phyloP scores from a whole-genome alignment of 2,888 invertebrate genomes.

The Coelogynopora nodosa region DNA sequence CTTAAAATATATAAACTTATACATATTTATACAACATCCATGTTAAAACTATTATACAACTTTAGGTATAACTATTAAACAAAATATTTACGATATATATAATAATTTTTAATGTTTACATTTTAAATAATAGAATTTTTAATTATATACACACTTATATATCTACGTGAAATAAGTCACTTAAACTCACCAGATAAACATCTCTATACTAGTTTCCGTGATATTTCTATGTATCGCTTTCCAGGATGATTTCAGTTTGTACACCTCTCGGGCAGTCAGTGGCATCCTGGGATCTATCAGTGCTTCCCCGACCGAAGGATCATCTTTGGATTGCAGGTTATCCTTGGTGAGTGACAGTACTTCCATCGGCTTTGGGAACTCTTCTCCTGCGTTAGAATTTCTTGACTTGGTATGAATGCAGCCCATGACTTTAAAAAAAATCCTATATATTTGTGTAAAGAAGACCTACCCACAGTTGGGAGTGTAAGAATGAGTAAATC shows the following conservation, averaged over 20 bases:
- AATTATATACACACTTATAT: too few relatives aligned
- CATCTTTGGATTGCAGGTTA: neutral
- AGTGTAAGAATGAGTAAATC: too few relatives aligned
- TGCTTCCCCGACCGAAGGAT: neutral
- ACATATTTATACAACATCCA: too few relatives aligned
- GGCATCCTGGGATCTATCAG: neutral
- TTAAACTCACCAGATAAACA: constrained; percentile 3
- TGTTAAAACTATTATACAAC: too few relatives aligned
- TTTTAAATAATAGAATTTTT: too few relatives aligned
- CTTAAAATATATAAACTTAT: too few relatives aligned
- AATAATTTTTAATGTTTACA: too few relatives aligned
- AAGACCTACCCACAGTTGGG: too few relatives aligned
- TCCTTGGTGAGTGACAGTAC: neutral
- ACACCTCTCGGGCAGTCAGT: neutral
- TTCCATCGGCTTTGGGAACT: neutral
- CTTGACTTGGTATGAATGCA: neutral
- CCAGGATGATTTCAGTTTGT: neutral
- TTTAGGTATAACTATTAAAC: too few relatives aligned
- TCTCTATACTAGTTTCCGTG: neutral
- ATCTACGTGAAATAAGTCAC: too few relatives aligned
- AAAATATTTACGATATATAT: too few relatives aligned
- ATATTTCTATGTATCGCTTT: constrained; percentile 11
- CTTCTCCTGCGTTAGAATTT: neutral
- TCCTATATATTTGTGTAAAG: too few relatives aligned
- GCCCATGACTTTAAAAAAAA: neutral